A percentile compares a stretch with the other conserved stretches of the same genome.
These are phyloP conservation scores for Sorex araneus DNA, from an alignment of 2,113 vertebrate genomes.

Conservation along the genomic window DNA sequence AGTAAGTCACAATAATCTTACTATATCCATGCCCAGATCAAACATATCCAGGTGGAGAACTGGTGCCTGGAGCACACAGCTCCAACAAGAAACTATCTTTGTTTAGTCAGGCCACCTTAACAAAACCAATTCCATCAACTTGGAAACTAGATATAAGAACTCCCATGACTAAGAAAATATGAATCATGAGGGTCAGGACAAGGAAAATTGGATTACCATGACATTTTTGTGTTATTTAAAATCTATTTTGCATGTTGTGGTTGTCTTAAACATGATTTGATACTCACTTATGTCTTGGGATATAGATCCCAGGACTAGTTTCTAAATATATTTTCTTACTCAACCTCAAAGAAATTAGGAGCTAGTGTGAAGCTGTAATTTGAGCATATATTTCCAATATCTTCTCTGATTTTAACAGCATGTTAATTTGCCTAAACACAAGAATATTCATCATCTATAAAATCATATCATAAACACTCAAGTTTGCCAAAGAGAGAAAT, in stretches of 20 bases:
- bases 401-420: constrained; percentile 59
- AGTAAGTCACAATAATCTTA: constrained; percentile 61
- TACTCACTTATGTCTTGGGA: constrained; percentile 59
- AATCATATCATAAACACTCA: constrained; percentile 48
- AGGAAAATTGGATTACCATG: constrained; percentile 70
- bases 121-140: constrained; percentile 65
- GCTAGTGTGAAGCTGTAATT: not conserved
- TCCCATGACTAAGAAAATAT: constrained; percentile 71
- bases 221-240: constrained; percentile 49
- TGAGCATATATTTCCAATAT: constrained; percentile 61
- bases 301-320: constrained; percentile 59
- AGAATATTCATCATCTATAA: constrained; percentile 22
- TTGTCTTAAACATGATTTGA: constrained; percentile 54
- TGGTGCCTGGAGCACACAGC: constrained; percentile 32
- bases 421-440: constrained; percentile 50
- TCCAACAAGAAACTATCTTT: constrained; percentile 63
- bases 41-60: not conserved
- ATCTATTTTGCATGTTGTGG: constrained; percentile 53
- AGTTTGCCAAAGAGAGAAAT: constrained; percentile 36
- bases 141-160: constrained; percentile 72
- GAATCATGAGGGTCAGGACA: constrained; percentile 72
- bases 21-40: not conserved
- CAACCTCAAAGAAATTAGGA: constrained; percentile 62
- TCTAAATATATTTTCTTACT: constrained; percentile 65
- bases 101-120: constrained; percentile 67